A percentile compares a stretch with the other conserved stretches of the same genome.
phyloP scores from a whole-genome alignment of 2,113 vertebrate genomes.

The Aramus guarauna region DNA sequence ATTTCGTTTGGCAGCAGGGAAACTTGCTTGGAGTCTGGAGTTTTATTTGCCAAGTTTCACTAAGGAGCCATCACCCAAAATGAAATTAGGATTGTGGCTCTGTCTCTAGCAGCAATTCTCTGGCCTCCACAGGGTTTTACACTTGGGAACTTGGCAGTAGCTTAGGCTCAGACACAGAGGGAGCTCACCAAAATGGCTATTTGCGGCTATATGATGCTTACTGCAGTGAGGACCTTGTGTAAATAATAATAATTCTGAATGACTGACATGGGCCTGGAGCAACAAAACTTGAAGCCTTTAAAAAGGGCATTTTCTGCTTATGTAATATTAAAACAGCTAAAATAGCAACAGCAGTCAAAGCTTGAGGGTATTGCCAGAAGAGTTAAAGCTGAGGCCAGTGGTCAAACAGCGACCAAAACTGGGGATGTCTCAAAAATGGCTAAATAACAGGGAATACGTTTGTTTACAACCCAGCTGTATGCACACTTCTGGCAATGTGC shows the following conservation, averaged over 20 bases:
- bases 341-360: slow-evolving; percentile 40
- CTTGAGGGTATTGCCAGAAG: slow-evolving; percentile 11
- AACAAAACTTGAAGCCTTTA: slow-evolving; percentile 12
- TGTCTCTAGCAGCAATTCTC: not conserved
- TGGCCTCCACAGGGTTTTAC: not conserved
- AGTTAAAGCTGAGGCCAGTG: not conserved
- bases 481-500: not conserved
- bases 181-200: not conserved
- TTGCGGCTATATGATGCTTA: not conserved
- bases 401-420: not conserved
- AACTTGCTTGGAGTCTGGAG: not conserved
- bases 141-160: not conserved
- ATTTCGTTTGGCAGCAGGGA: not conserved
- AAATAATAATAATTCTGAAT: slow-evolving; percentile 54
- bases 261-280: slow-evolving; percentile 43
- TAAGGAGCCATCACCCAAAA: not conserved
- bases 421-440: not conserved
- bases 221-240: slow-evolving; percentile 20
- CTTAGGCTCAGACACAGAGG: not conserved
- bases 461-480: not conserved
- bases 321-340: slow-evolving; percentile 45
- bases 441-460: not conserved
- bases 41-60: slow-evolving; percentile 6
- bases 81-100: not conserved
- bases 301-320: slow-evolving; percentile 35